These are phyloP conservation scores for Eulemur mongoz DNA, from an alignment of 2,797 vertebrate species.

Conservation along the genomic window DNA sequence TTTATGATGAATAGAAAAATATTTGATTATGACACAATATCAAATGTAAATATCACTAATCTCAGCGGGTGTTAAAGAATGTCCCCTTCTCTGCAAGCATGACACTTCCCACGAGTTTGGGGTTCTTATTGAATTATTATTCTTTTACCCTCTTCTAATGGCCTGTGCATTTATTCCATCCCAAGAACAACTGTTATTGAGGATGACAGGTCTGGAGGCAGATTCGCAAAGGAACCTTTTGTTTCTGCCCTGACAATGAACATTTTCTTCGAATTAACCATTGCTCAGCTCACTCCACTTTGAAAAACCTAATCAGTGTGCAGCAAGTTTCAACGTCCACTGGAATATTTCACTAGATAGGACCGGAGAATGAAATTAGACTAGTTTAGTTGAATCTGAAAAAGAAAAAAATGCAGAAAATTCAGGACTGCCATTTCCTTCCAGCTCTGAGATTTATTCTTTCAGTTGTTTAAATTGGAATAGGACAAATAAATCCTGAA, in stretches of 20 bases:
- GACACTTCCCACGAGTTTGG: neutral
- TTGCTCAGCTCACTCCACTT: neutral
- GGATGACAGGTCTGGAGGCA: slow-evolving; percentile 24
- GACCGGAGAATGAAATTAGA: neutral
- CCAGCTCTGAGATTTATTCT: neutral
- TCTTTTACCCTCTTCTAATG: neutral
- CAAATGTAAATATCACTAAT: slow-evolving; percentile 1
- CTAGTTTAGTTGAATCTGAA: neutral
- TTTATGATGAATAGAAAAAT: neutral
- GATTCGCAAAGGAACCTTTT: neutral
- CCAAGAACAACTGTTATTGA: neutral
- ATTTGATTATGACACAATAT: slow-evolving; percentile 28
- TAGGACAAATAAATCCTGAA: neutral
- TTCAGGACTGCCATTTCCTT: neutral
- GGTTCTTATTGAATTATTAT: neutral
- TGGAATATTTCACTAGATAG: slow-evolving; percentile 24
- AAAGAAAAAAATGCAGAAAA: neutral
- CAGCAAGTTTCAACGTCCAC: neutral
- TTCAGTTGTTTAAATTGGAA: neutral
- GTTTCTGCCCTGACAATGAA: neutral
- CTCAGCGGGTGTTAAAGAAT: neutral
- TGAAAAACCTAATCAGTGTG: neutral
- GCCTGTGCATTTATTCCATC: slow-evolving; percentile 16
- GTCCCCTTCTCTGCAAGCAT: neutral
- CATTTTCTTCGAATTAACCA: neutral